Base-by-base conservation (phyloP, 2,888 invertebrate species). In the Tanytarsus gracilentus region DNA sequence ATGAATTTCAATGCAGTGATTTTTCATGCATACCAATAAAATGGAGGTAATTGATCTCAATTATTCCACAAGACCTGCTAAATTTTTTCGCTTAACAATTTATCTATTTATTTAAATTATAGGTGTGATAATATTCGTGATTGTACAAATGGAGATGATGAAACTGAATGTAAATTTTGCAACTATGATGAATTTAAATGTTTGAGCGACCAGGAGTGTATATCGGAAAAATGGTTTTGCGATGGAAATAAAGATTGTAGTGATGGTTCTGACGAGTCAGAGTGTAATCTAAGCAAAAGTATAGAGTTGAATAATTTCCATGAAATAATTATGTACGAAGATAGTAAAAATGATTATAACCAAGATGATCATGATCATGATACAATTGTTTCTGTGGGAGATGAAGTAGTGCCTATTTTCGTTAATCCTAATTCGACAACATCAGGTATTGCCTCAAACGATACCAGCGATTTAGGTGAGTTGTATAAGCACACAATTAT, bases 241-340 rank as follows among this genome's bases (percentile, higher is more conserved):
- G 83, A 84, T 64, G 78, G 79, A 2, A 77, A 77, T 11, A 70
- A 71, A 1, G 84, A 85, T 67, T 85, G 85, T 63, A 71, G 76
- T 4, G 77, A 76, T 62, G 81, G 79, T 1, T 82, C 83, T 26
- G 84, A 84, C 64, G 84, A 85, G 66, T 68, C 71, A 2, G 71
- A 76, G 40, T 85, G 84, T 65, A 64, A 66, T 26, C 62, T 62
- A 18, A 9, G 67, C 2, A 16, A 27, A 48, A 36, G 23, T n/a
- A 66, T 63, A 55, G 66, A 53, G 27, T 67, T 21, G 62, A 71
- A 68, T n/a, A n/a, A n/a, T n/a, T n/a, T n/a, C n/a, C n/a, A n/a
- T n/a, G 63, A 72, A 53, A 62, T 63, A 6, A 50, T 56, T 40
- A 21, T 64, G 40, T 67, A 23, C 18, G 48, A 52, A 8, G 62